Conservation (phyloP, 1,140 invertebrate genomes). For the Vanessa atalanta region DNA sequence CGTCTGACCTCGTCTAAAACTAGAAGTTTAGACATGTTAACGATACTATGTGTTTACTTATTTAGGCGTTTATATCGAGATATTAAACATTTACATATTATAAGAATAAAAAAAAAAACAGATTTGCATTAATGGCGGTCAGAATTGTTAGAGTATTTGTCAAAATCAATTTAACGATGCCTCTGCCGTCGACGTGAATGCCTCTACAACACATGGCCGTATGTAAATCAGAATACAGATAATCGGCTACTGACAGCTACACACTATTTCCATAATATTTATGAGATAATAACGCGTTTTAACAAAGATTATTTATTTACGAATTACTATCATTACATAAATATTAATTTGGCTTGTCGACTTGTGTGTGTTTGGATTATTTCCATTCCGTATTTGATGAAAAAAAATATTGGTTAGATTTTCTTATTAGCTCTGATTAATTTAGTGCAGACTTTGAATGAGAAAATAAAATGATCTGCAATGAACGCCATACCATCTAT, state of each 20-base stretch:
- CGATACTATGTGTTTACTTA: no score
- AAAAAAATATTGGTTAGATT: no score
- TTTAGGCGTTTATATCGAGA: no score
- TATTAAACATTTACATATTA: neutral
- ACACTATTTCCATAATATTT: conserved; percentile 31
- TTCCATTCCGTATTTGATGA: no score
- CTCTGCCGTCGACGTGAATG: conserved; percentile 32
- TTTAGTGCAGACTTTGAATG: no score
- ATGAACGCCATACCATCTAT: no score
- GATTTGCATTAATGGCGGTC: conserved; percentile 1
- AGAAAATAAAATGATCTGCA: no score
- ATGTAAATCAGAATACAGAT: conserved; percentile 34
- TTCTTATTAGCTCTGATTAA: no score
- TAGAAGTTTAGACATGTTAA: no score
- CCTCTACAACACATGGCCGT: conserved; percentile 21
- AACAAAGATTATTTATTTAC: conserved; percentile 2
- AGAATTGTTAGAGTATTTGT: conserved; percentile 20
- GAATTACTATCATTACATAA: neutral
- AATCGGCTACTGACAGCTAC: conserved; percentile 33
- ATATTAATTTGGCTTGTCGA: neutral
- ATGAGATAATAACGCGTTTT: conserved; percentile 21
- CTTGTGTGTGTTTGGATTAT: neutral
- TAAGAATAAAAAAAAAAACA: neutral
- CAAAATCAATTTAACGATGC: conserved; percentile 20
- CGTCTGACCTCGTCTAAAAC: no score